Conservation (phyloP, 2,888 invertebrate genomes). For the Drosophila greeni region DNA sequence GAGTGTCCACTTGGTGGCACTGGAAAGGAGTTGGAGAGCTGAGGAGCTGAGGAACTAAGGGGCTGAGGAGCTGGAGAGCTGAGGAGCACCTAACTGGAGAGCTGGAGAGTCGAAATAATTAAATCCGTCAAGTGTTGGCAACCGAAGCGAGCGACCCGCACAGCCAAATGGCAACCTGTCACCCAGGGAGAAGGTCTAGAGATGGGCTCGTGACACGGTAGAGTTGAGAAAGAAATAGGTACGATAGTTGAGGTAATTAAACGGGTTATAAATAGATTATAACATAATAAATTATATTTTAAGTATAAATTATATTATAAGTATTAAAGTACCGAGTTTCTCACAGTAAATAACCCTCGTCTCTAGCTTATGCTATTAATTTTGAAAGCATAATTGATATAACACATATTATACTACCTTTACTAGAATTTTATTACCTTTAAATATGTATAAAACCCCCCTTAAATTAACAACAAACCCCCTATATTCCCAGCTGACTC, state of each 20-base stretch:
- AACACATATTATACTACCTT: too few relatives aligned
- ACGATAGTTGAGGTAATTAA: too few relatives aligned
- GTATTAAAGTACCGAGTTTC: too few relatives aligned
- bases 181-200: slow-evolving; percentile 13
- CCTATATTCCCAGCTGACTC: neutral
- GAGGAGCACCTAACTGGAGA: slow-evolving; percentile 12
- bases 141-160: slow-evolving; percentile 48
- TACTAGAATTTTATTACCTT: too few relatives aligned
- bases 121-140: slow-evolving; percentile 78
- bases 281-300: too few relatives aligned
- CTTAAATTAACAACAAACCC: neutral
- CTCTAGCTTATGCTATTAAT: neutral
- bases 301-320: too few relatives aligned
- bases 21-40: slow-evolving; percentile 8
- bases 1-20: slow-evolving; percentile 25
- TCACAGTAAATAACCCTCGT: too few relatives aligned
- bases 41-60: too few relatives aligned
- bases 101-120: slow-evolving; percentile 75
- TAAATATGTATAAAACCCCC: too few relatives aligned
- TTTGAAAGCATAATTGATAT: neutral
- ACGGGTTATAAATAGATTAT: neutral
- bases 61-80: slow-evolving; percentile 11
- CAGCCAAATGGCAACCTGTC: slow-evolving; percentile 43
- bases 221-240: neutral
- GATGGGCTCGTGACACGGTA: slow-evolving; percentile 27